These are phyloP conservation scores for Napeogenes inachia DNA, from an alignment of 2,888 invertebrate species.

Conservation along the genomic window DNA sequence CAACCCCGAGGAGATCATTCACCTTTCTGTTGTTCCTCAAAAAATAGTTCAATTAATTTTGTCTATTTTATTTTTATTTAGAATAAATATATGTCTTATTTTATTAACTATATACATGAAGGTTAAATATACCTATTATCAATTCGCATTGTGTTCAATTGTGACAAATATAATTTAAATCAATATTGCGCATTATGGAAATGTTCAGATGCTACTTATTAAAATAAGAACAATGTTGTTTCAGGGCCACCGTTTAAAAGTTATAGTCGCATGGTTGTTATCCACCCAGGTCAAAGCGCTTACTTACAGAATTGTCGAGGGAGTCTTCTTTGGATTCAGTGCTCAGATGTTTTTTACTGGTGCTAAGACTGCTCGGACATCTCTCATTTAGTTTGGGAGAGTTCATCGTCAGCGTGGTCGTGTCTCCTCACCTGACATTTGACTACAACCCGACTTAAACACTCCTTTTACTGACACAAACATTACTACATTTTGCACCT, in stretches of 20 bases:
- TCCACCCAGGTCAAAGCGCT: slow-evolving; percentile 3
- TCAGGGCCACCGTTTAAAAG: slow-evolving; percentile 1
- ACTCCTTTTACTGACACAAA: slow-evolving; percentile 9
- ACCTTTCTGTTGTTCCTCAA: not conserved
- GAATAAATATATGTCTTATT: not conserved
- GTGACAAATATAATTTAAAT: not conserved
- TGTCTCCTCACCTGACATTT: slow-evolving; percentile 26
- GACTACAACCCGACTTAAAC: slow-evolving; percentile 13
- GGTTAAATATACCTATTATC: not conserved
- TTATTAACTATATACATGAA: not conserved
- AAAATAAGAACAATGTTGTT: not conserved
- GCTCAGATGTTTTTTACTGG: slow-evolving; percentile 57
- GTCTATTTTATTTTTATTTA: not conserved
- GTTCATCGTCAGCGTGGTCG: slow-evolving; percentile 45
- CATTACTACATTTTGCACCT: slow-evolving; percentile 14
- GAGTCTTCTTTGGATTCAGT: slow-evolving; percentile 66
- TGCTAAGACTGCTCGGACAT: slow-evolving; percentile 62
- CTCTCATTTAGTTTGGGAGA: slow-evolving; percentile 68
- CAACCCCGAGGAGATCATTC: slow-evolving; percentile 14
- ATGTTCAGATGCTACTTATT: not conserved
- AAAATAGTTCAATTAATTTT: not conserved
- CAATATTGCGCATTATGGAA: not conserved
- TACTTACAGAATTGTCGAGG: slow-evolving; percentile 67
- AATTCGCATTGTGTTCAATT: no score
- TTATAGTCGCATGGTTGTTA: not conserved